phyloP scores from a whole-genome alignment of 2,888 invertebrate species.

The Cremastinae sp. region DNA sequence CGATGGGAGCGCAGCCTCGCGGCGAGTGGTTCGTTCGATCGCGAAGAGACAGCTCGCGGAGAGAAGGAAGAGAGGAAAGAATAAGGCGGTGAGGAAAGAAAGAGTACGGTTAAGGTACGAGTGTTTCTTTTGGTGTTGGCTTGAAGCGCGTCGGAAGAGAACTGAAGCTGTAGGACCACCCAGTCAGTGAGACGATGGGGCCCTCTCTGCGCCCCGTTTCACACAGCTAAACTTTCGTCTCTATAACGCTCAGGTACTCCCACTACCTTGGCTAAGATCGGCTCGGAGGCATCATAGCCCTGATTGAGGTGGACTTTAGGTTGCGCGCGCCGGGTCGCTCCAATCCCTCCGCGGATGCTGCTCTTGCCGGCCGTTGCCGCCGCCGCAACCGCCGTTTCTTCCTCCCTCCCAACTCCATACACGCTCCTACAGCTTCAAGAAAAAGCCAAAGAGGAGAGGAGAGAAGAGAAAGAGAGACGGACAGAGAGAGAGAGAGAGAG shows the following conservation, averaged over 20 bases:
- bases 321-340: constrained; percentile 51
- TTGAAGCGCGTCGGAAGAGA: constrained; percentile 79
- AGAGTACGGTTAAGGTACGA: constrained; percentile 64
- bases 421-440: not conserved
- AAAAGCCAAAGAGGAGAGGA: not conserved
- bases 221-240: constrained; percentile 75
- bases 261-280: constrained; percentile 71
- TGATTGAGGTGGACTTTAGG: constrained; percentile 77
- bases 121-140: constrained; percentile 73
- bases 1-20: constrained; percentile 35
- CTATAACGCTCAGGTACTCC: constrained; percentile 75
- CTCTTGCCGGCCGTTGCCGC: constrained; percentile 29
- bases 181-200: constrained; percentile 76
- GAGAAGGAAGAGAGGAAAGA: not conserved
- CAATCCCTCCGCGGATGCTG: constrained; percentile 37
- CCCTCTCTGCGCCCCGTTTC: constrained; percentile 68
- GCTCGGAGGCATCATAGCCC: constrained; percentile 70
- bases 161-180: constrained; percentile 80
- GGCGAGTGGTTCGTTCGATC: constrained; percentile 13
- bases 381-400: constrained; percentile 40
- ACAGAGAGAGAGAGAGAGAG: constrained; percentile 20
- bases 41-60: not conserved
- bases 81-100: constrained; percentile 36
- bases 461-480: constrained; percentile 23
- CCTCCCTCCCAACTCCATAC: constrained; percentile 11